These are phyloP conservation scores for Xyliphius kryptos DNA, from an alignment of 2,113 vertebrate species.

Conservation along the genomic window DNA sequence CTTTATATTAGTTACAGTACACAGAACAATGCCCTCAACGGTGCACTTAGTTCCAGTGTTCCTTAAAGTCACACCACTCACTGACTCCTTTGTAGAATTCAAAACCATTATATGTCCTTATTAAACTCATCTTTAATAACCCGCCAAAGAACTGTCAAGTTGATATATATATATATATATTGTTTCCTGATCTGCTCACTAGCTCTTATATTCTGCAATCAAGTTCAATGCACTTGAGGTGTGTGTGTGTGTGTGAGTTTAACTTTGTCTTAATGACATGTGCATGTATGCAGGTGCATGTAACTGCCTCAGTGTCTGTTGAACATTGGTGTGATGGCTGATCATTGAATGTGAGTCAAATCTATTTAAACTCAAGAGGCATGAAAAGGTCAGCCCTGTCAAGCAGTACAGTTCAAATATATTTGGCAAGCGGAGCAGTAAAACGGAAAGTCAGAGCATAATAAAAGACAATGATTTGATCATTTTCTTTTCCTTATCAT, in stretches of 20 bases:
- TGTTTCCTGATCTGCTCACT: conserved; percentile 19
- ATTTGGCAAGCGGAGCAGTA: background rate
- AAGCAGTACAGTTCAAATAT: conserved; percentile 29
- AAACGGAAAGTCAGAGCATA: background rate
- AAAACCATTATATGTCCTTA: too few relatives aligned
- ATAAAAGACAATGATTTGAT: background rate
- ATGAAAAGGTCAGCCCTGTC: conserved; percentile 35
- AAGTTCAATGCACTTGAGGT: too few relatives aligned
- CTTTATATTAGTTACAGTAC: too few relatives aligned
- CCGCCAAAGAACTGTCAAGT: too few relatives aligned
- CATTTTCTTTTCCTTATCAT: background rate
- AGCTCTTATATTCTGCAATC: conserved; percentile 5
- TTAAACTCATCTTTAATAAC: too few relatives aligned
- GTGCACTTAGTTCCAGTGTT: too few relatives aligned
- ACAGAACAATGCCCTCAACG: too few relatives aligned
- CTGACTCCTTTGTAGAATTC: too few relatives aligned
- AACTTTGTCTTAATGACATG: conserved; percentile 7
- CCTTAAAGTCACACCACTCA: too few relatives aligned
- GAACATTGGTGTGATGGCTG: conserved; percentile 31
- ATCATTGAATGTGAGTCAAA: conserved; percentile 33
- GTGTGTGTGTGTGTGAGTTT: conserved; percentile 7
- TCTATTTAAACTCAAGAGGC: conserved; percentile 36
- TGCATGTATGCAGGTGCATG: conserved; percentile 17
- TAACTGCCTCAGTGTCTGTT: conserved; percentile 30
- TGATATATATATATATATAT: too few relatives aligned